Evolutionary conservation across 2,113 vertebrate species (phyloP), one percentile per base, ranked within the genome.

Genomic region (Bufo bufo): DNA sequence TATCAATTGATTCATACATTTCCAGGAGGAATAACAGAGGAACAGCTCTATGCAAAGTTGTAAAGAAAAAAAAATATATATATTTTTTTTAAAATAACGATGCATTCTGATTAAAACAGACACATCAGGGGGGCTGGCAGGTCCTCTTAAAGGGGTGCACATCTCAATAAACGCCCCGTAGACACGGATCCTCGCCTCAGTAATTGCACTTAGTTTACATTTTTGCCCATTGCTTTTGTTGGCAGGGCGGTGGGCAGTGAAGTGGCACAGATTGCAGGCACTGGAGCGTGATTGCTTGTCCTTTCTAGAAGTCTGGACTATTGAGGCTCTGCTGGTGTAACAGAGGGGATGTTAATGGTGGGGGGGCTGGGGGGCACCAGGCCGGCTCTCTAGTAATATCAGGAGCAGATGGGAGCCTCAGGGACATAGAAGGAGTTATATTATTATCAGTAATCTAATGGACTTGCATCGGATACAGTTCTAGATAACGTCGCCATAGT

Each of bases 331-430:
- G 43, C 58, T 86, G 75, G 74, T 65, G 23, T 19, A 79, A 54
- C 50, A 71, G 77, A 69, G 61, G 77, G 85, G 4, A 66, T 45
- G 43, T 16, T 16, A 80, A 23, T 65, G 49, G n/a, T 49, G 63
- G 77, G 77, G 56, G 61, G 77, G 59, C 47, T 17, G 12, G 47
- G 45, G 85, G 75, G 80, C 52, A 71, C 47, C 56, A 43, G 61
- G 59, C 77, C 66, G 50, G 63, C 63, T 79, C 71, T 80, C 61
- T 33, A 87, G 61, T 56, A 56, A 79, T 52, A 80, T 80, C 49
- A 47, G 50, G 85, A 87, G 23, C 85, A 87, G 77, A 87, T 87
- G 85, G 85, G 63, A 50, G 47, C 59, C 85, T 87, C 33, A 56
- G 49, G 85, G 77, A 78, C 45, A 45, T 20, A 12, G 84, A 54